Percentiles rank a stretch among this genome's conserved stretches.
Evolutionary conservation across 2,113 vertebrate genomes (phyloP).

Genomic region (Seriola rivoliana): DNA sequence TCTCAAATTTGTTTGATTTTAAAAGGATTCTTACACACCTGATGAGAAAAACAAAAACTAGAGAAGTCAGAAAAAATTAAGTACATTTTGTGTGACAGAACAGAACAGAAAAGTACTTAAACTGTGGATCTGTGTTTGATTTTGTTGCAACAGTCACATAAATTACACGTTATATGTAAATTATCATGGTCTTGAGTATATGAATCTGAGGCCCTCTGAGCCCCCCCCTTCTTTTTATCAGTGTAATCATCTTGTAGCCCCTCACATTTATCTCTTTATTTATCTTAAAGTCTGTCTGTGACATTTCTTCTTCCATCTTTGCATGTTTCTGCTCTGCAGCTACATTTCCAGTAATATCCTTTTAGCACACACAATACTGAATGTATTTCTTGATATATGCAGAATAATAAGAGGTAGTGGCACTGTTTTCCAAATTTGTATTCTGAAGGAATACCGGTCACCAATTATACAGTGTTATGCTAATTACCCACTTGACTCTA

Average conservation of each 20-base stretch:
- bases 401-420: conserved; percentile 25
- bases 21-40: not conserved
- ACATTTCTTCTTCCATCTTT: not conserved
- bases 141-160: not conserved
- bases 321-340: not conserved
- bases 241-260: not conserved
- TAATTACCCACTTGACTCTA: conserved; percentile 68
- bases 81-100: not conserved
- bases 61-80: not conserved
- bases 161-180: not conserved
- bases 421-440: conserved; percentile 59
- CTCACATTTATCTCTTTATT: not conserved
- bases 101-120: not conserved
- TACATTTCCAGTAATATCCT: not conserved
- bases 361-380: not conserved
- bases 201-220: not conserved
- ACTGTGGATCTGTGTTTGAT: not conserved
- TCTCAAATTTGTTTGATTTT: not conserved
- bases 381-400: conserved; percentile 50
- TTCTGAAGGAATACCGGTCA: conserved; percentile 45
- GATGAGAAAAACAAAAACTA: not conserved
- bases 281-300: not conserved
- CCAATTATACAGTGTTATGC: conserved; percentile 65
- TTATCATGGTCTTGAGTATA: not conserved
- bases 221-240: not conserved